A percentile compares a stretch with the other conserved stretches of the same genome.
These are phyloP conservation scores for Addax nasomaculatus DNA, from an alignment of 2,113 vertebrate species.

Conservation along the genomic window DNA sequence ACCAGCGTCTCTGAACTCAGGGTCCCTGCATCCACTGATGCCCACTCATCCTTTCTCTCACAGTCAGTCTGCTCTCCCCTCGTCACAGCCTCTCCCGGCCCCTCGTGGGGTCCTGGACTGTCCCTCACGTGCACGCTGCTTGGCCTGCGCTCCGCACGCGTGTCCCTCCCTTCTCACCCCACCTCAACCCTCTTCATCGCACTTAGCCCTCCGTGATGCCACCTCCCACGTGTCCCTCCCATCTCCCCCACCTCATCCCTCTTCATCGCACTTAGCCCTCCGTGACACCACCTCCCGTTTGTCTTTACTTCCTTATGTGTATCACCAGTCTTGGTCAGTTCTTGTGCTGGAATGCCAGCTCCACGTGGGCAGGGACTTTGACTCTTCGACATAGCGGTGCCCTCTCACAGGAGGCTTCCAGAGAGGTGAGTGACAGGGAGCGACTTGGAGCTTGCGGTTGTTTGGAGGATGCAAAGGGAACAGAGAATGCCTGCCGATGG, in stretches of 20 bases:
- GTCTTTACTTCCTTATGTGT: rapidly evolving
- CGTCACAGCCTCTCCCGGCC: rapidly evolving
- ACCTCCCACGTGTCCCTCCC: no score
- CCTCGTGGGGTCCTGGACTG: rapidly evolving
- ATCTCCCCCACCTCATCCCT: neutral
- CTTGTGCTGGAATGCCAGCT: neutral
- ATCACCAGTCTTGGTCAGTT: neutral
- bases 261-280: no score
- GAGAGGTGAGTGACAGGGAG: no score
- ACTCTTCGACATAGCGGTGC: rapidly evolving
- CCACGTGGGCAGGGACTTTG: rapidly evolving
- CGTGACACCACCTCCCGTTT: rapidly evolving
- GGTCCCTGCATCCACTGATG: neutral
- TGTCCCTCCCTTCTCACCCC: neutral
- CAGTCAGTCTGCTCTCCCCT: neutral
- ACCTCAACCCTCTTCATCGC: neutral
- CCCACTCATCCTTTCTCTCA: rapidly evolving
- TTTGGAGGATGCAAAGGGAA: neutral
- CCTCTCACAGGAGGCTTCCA: neutral
- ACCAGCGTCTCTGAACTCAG: neutral
- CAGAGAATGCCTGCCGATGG: neutral
- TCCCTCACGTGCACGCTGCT: rapidly evolving
- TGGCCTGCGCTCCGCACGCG: rapidly evolving
- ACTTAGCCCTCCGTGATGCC: no score
- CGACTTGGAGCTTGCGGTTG: neutral